Evolutionary conservation across 1,140 invertebrate genomes (phyloP), one percentile per base, ranked within the genome.

Genomic region (Spodoptera litura): DNA sequence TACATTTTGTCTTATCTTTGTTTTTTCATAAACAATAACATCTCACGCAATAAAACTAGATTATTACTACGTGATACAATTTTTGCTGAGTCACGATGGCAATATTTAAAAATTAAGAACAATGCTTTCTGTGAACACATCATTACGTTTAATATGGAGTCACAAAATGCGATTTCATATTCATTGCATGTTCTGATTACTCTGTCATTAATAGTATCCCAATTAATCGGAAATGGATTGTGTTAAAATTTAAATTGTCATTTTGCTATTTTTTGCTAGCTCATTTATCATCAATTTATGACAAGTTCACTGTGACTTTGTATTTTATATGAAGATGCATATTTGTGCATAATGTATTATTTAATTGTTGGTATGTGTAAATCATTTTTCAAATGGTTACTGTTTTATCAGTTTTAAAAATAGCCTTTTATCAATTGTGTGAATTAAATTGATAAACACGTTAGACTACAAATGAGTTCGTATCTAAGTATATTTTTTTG

Each of bases 151-250:
- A 70, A 2, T 27, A 25, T 53, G 49, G 25, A 53, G 2, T 70
- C 44, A 52, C 52, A 53, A 4, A 70, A 52, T 52, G 2, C 53
- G 44, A 70, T 70, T 70, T 51, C 49, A 52, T n/a, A 27, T 53
- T 53, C 64, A 68, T 68, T 68, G 64, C 64, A n/a, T 31, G 49
- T 68, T 53, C 49, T 52, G 66, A 31, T 70, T 53, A 52, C 20
- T 70, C 10, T 5, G 27, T 13, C 49, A 70, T 70, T 53, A 53
- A 27, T 70, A 52, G 49, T n/a, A 12, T 52, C 49, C n/a, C 53
- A 70, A 52, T 70, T 52, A 70, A 70, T 31, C 44, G 20, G 25
- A 70, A 70, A 70, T 70, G 66, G 49, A 66, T 70, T 52, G 66
- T 31, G 25, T 51, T 53, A 27, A 51, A 70, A 52, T 70, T 52